Percentiles rank a stretch among this genome's conserved stretches.
Conservation (phyloP, 2,113 vertebrate species). For the Oryzias woworae region DNA sequence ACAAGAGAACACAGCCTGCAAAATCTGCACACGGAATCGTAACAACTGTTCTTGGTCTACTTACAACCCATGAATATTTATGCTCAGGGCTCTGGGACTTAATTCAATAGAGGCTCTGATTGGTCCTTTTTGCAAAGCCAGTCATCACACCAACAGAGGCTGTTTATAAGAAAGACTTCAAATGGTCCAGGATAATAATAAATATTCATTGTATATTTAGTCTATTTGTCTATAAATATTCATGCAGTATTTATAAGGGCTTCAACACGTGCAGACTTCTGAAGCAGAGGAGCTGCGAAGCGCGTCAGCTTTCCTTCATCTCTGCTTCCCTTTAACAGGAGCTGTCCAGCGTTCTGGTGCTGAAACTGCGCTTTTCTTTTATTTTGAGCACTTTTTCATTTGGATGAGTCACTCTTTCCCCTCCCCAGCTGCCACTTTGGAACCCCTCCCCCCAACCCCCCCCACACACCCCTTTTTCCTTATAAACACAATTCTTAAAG, state of each 20-base stretch:
- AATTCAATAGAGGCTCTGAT: constrained; percentile 27
- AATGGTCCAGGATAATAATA: constrained; percentile 29
- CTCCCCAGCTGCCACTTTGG: constrained; percentile 13
- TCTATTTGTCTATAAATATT: constrained; percentile 47
- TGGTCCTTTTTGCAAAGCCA: constrained; percentile 33
- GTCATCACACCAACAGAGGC: constrained; percentile 31
- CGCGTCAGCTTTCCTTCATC: neutral
- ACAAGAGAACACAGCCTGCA: neutral
- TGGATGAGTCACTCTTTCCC: constrained; percentile 55
- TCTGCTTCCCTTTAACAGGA: constrained; percentile 20
- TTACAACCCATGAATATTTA: constrained; percentile 51
- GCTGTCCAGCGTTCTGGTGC: constrained; percentile 45
- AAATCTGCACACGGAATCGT: constrained; percentile 26
- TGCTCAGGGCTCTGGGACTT: constrained; percentile 27
- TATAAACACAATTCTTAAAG: constrained; percentile 42
- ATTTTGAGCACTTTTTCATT: constrained; percentile 22
- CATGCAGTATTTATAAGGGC: constrained; percentile 21
- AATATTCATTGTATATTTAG: constrained; percentile 48
- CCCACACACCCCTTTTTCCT: neutral
- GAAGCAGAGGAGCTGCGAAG: neutral
- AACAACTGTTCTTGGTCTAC: constrained; percentile 32
- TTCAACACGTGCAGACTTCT: constrained; percentile 2
- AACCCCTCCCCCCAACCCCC: constrained; percentile 2
- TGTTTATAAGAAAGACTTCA: constrained; percentile 48
- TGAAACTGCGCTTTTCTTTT: constrained; percentile 48